Conservation (phyloP, 2,113 vertebrate genomes). For the Montifringilla adamsi region DNA sequence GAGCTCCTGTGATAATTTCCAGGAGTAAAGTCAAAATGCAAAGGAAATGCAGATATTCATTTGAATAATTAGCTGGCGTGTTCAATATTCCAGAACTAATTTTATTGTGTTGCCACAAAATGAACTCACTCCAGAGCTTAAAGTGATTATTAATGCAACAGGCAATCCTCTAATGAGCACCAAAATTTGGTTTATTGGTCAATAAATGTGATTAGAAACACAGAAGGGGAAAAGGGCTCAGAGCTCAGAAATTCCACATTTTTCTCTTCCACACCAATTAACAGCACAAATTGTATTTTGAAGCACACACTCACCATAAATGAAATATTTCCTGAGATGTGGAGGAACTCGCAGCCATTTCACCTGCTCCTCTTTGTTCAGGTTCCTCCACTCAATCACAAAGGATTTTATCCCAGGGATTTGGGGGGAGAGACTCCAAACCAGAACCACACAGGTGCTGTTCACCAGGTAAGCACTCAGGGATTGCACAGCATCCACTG, state of each 20-base stretch:
- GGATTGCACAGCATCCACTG: slow-evolving; percentile 77
- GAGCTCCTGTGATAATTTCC: neutral
- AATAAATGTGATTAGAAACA: neutral
- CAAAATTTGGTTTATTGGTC: neutral
- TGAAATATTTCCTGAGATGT: slow-evolving; percentile 68
- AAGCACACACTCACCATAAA: slow-evolving; percentile 71
- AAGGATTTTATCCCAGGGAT: slow-evolving; percentile 70
- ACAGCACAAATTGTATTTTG: accelerated
- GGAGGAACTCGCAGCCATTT: slow-evolving; percentile 83
- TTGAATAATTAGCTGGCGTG: neutral
- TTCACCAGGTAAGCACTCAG: slow-evolving; percentile 79
- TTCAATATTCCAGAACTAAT: neutral
- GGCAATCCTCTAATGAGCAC: neutral
- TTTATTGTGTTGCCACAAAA: neutral
- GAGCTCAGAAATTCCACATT: neutral
- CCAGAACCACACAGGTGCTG: slow-evolving; percentile 81
- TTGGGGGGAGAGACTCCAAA: slow-evolving; percentile 78
- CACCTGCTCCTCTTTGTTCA: slow-evolving; percentile 57
- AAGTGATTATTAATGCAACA: neutral
- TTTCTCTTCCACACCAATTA: neutral
- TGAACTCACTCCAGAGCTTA: neutral
- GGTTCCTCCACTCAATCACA: slow-evolving; percentile 86
- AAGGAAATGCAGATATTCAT: neutral
- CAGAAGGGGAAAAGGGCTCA: neutral
- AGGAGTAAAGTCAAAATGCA: neutral